Conservation (phyloP, 2,888 invertebrate genomes). For the Aelia acuminata region DNA sequence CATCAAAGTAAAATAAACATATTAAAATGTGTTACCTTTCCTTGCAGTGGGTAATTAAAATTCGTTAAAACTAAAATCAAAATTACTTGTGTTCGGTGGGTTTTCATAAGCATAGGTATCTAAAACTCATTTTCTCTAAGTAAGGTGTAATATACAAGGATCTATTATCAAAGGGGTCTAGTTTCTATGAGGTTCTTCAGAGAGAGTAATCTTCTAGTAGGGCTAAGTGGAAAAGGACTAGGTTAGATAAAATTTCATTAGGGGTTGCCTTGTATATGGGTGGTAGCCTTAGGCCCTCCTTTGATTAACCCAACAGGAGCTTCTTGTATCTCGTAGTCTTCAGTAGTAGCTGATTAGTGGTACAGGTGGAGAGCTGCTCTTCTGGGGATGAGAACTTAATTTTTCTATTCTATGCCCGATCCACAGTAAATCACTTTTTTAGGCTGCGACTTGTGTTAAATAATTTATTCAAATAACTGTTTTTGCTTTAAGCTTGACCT, state of each 20-base stretch:
- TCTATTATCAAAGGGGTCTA: background rate
- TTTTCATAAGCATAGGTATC: background rate
- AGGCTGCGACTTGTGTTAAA: too few relatives aligned
- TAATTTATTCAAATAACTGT: too few relatives aligned
- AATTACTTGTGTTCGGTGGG: background rate
- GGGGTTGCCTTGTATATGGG: background rate
- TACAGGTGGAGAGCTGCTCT: background rate
- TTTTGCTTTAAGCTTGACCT: too few relatives aligned
- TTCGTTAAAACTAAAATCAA: too few relatives aligned
- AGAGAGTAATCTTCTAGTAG: background rate
- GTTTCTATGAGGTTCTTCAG: too few relatives aligned
- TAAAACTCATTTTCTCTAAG: background rate
- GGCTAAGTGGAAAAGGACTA: background rate
- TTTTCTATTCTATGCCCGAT: background rate
- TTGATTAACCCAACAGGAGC: background rate
- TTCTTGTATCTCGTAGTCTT: background rate
- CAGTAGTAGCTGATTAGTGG: background rate
- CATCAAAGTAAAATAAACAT: too few relatives aligned
- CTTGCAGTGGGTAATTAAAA: too few relatives aligned
- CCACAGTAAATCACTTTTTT: background rate
- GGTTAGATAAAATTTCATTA: slow-evolving; percentile 20
- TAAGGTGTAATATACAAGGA: background rate
- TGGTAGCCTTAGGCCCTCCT: background rate
- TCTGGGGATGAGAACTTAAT: background rate
- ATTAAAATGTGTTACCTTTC: too few relatives aligned